Conservation (phyloP, 2,113 vertebrate species). For the Cryptotis parvus region DNA sequence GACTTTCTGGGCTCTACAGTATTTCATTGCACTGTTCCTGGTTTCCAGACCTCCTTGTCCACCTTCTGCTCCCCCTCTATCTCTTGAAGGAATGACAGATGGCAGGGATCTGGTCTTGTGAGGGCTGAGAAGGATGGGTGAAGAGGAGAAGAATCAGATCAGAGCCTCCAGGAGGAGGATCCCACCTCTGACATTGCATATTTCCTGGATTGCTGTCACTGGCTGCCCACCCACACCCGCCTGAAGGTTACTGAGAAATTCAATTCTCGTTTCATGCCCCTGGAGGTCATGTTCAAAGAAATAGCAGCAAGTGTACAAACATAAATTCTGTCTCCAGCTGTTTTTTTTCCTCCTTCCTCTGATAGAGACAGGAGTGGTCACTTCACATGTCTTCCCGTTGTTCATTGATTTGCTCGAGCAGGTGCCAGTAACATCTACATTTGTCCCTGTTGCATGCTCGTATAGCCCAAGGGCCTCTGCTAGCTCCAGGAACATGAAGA, state of each 20-base stretch:
- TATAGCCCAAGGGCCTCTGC: too few species aligned
- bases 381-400: too few species aligned
- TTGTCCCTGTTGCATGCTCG: too few species aligned
- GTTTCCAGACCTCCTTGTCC: not conserved
- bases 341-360: not conserved
- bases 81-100: not conserved
- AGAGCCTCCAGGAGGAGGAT: not conserved
- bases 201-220: not conserved
- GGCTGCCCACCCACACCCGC: not conserved
- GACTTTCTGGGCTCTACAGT: not conserved
- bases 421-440: too few species aligned
- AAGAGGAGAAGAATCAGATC: too few species aligned
- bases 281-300: not conserved
- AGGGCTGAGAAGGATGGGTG: too few species aligned
- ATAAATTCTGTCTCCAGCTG: not conserved
- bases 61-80: not conserved
- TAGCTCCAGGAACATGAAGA: too few species aligned
- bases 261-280: not conserved
- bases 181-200: accelerated
- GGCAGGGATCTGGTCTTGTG: not conserved
- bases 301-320: not conserved
- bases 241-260: not conserved
- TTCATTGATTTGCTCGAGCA: too few species aligned
- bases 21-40: not conserved
- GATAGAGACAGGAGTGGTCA: not conserved